Evolutionary conservation across 1,140 invertebrate species (phyloP).

Genomic region (Neotoxoptera formosana): DNA sequence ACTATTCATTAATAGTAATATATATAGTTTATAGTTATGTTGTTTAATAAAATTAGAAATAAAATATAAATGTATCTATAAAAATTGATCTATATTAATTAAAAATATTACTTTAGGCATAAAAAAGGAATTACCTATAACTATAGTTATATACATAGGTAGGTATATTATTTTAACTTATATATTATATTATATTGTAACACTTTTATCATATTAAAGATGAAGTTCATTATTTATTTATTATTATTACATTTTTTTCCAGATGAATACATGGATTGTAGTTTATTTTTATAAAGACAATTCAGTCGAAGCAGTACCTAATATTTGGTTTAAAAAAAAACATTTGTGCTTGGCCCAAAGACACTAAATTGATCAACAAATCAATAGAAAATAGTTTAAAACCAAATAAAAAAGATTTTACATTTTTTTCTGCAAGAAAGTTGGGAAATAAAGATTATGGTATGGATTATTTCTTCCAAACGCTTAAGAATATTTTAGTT

Average conservation of each 20-base stretch:
- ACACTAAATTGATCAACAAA: constrained; percentile 16
- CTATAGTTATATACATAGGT: neutral
- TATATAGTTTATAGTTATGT: too few relatives aligned
- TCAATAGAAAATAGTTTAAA: constrained; percentile 45
- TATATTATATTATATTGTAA: neutral
- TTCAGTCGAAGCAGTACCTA: neutral
- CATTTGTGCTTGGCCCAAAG: neutral
- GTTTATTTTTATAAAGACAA: neutral
- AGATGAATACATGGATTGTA: neutral
- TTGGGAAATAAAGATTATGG: neutral
- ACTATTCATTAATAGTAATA: too few relatives aligned
- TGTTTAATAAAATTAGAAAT: too few relatives aligned
- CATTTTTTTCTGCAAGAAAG: constrained; percentile 11
- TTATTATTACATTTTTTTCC: too few relatives aligned
- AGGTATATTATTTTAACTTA: neutral
- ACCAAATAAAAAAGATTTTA: constrained; percentile 46
- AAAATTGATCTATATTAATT: neutral
- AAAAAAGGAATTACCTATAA: neutral
- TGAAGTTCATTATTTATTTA: neutral
- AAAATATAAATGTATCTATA: too few relatives aligned
- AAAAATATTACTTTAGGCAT: neutral
- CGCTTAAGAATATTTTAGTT: neutral
- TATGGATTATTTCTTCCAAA: neutral
- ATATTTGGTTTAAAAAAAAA: constrained; percentile 4
- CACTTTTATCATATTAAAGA: neutral